Evolutionary conservation across 2,113 vertebrate species (phyloP), one percentile per base, ranked within the genome.

Genomic region (Oryzias celebensis): DNA sequence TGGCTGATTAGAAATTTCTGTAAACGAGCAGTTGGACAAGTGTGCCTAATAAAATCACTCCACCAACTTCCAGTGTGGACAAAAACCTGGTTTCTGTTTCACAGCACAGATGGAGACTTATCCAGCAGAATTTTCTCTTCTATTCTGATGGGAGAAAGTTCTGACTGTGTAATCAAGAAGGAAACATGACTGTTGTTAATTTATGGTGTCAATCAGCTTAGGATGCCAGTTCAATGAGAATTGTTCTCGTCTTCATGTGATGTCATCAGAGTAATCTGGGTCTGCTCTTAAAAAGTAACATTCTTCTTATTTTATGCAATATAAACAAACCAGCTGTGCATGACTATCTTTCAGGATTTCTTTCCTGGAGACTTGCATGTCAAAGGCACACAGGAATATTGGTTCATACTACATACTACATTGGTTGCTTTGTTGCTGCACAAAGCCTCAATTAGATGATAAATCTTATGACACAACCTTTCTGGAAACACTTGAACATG

Each of bases 241-340:
- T 60, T 71, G 63, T 28, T 65, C 66, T 61, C 71, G 54, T 71
- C 53, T 52, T 62, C 46, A 68, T 66, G 61, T 36, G 49, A 80
- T 47, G 23, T 51, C 59, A 58, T 41, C 60, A 50, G 51, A 70
- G 48, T 70, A 71, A 83, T 71, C 57, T 57, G 59, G 58, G 61
- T 18, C 26, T 24, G 48, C n/a, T 26, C 10, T 49, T 48, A 16
- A n/a, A 72, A 42, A 54, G 17, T 55, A 43, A 18, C 64, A 22
- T 61, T 63, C 66, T 20, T 20, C 3, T 43, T 62, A 63, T 65
- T 28, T 47, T 41, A 17, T 57, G 50, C 31, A 7, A 1, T 2
- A 68, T 24, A 58, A 66, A 50, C 5, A 22, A 55, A 62, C 44
- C 46, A 52, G 18, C 20, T 24, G 22, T 57, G 57, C 54, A 68